Conservation (phyloP, 2,797 vertebrate genomes). For the Linurgus olivaceus region DNA sequence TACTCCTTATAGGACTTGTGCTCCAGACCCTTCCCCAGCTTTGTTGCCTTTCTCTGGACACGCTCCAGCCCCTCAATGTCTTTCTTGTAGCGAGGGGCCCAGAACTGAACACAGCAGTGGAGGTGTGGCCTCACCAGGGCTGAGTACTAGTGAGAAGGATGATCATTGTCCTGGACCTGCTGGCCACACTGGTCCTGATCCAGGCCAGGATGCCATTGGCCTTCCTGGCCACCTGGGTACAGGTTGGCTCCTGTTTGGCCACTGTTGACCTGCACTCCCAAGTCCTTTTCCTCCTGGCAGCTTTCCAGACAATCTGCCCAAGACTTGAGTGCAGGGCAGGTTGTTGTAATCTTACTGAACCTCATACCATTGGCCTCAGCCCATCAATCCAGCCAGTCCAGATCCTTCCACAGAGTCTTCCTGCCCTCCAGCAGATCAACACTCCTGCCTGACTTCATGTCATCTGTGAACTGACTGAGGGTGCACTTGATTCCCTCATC, state of each 20-base stretch:
- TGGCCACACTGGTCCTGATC: background rate
- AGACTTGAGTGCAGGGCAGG: fast-evolving
- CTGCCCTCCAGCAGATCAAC: background rate
- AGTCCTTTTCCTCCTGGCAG: background rate
- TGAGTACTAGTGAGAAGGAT: background rate
- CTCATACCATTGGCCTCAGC: fast-evolving
- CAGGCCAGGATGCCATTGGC: background rate
- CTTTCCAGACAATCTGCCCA: background rate
- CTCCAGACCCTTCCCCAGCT: background rate
- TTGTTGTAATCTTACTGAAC: background rate
- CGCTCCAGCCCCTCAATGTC: fast-evolving
- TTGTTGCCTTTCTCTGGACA: fast-evolving
- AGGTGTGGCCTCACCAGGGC: background rate
- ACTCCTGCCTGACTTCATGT: background rate
- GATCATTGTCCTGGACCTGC: background rate
- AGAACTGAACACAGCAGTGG: fast-evolving
- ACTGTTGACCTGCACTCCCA: fast-evolving
- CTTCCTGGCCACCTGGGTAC: background rate
- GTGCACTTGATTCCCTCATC: background rate
- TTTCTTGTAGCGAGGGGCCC: background rate
- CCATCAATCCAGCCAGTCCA: background rate
- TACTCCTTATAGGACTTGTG: fast-evolving
- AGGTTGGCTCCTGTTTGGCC: too few relatives aligned
- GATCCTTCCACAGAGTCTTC: background rate
- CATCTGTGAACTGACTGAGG: background rate